These are phyloP conservation scores for Miichthys miiuy DNA, from an alignment of 2,797 vertebrate species.

Conservation along the genomic window DNA sequence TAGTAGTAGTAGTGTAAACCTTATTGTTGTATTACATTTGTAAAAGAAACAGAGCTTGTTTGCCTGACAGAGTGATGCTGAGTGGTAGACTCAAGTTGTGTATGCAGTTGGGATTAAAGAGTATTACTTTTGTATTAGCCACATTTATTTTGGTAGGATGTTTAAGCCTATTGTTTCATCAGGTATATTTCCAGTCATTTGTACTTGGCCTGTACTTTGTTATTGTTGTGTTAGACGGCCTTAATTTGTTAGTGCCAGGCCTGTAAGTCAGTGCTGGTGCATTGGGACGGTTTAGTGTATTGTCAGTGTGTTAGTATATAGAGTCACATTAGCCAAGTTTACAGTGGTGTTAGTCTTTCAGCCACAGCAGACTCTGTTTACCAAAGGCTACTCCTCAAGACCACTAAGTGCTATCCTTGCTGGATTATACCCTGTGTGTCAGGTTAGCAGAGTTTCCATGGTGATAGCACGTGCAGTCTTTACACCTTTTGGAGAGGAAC, in stretches of 20 bases:
- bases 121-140: conserved; percentile 9
- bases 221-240: conserved; percentile 34
- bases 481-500: conserved; percentile 40
- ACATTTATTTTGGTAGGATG: conserved; percentile 24
- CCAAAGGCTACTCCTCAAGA: conserved; percentile 42
- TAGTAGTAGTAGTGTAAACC: too few species aligned
- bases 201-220: conserved; percentile 21
- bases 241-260: conserved; percentile 13
- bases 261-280: conserved; percentile 31
- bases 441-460: conserved; percentile 66
- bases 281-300: conserved; percentile 53
- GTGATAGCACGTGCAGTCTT: conserved; percentile 50
- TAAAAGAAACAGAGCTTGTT: too few species aligned
- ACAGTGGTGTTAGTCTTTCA: conserved; percentile 42
- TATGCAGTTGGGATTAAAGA: conserved; percentile 23
- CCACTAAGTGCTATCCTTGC: conserved; percentile 28
- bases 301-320: conserved; percentile 33
- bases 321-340: conserved; percentile 49
- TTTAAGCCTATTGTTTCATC: conserved; percentile 39
- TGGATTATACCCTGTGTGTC: conserved; percentile 67
- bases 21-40: too few species aligned
- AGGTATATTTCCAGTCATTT: conserved; percentile 30
- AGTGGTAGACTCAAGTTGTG: conserved; percentile 6
- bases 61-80: too few species aligned
- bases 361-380: conserved; percentile 21